phyloP scores from a whole-genome alignment of 1,140 invertebrate species.

The Drosophila suzukii region DNA sequence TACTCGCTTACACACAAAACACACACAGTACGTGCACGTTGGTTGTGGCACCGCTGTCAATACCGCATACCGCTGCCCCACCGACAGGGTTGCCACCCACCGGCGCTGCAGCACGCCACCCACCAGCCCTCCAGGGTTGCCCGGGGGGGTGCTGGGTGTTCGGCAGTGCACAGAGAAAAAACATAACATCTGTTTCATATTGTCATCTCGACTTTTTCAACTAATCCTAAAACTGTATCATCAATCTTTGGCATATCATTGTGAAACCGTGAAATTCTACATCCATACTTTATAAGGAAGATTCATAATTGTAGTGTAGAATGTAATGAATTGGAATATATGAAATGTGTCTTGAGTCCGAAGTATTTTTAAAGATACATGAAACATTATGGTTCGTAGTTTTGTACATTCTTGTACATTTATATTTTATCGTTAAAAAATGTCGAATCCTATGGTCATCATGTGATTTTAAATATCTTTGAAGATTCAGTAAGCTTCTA shows the following conservation, averaged over 20 bases:
- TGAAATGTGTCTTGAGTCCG: too few species aligned
- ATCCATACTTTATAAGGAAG: not conserved
- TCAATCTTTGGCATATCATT: conserved; percentile 18
- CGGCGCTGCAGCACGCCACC: conserved; percentile 17
- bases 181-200: conserved; percentile 31
- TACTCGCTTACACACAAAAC: conserved; percentile 75
- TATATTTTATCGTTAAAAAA: too few species aligned
- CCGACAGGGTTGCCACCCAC: conserved; percentile 50
- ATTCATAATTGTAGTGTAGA: too few species aligned
- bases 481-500: too few species aligned
- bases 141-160: conserved; percentile 5
- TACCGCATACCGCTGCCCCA: conserved; percentile 37
- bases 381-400: too few species aligned
- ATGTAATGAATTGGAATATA: too few species aligned
- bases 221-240: conserved; percentile 5
- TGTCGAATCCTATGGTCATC: too few species aligned
- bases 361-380: too few species aligned
- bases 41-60: conserved; percentile 48
- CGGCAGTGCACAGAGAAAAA: conserved; percentile 37
- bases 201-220: conserved; percentile 40
- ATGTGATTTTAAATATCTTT: too few species aligned
- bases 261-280: not conserved
- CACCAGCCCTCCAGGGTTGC: conserved; percentile 11
- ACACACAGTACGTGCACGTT: conserved; percentile 73
- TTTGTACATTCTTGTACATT: too few species aligned